Evolutionary conservation across 2,888 invertebrate genomes (phyloP).

Genomic region (Hypselothyrea guttata): DNA sequence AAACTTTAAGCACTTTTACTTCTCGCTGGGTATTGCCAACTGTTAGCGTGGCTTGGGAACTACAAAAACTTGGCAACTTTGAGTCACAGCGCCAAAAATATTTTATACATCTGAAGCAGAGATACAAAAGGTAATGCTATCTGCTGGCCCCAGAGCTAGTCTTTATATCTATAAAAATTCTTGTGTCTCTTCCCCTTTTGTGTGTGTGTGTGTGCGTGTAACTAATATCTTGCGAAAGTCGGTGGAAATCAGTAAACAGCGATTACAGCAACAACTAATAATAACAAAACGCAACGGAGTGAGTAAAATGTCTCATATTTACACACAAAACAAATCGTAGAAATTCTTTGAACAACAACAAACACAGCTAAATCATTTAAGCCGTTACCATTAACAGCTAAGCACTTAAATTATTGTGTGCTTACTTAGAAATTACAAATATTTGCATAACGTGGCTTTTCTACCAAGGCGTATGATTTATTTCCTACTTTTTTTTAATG

Average conservation of each 20-base stretch:
- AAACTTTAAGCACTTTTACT: too few relatives aligned
- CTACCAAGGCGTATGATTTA: too few relatives aligned
- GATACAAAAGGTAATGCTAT: slow-evolving; percentile 28
- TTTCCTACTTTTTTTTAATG: too few relatives aligned
- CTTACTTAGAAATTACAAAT: slow-evolving; percentile 29
- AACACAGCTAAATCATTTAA: slow-evolving; percentile 8
- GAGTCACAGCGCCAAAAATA: slow-evolving; percentile 50
- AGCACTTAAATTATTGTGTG: slow-evolving; percentile 38
- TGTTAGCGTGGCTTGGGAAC: slow-evolving; percentile 47
- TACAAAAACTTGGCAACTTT: slow-evolving; percentile 42
- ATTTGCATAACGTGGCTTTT: slow-evolving; percentile 16
- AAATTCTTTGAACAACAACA: too few relatives aligned
- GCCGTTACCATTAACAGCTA: slow-evolving; percentile 13
- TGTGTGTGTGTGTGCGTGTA: slow-evolving; percentile 21
- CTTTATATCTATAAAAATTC: slow-evolving; percentile 46
- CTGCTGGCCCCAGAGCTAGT: slow-evolving; percentile 28
- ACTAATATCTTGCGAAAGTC: slow-evolving; percentile 62
- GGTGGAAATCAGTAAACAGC: slow-evolving; percentile 23
- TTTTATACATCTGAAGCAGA: slow-evolving; percentile 27
- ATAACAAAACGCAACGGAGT: slow-evolving; percentile 32
- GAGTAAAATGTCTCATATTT: slow-evolving; percentile 52
- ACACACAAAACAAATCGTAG: slow-evolving; percentile 31
- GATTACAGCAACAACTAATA: slow-evolving; percentile 38
- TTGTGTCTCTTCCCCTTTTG: slow-evolving; percentile 13
- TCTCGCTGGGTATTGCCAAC: slow-evolving; percentile 34